Evolutionary conservation across 2,888 invertebrate genomes (phyloP).

Genomic region (Cataglyphis cursor): DNA sequence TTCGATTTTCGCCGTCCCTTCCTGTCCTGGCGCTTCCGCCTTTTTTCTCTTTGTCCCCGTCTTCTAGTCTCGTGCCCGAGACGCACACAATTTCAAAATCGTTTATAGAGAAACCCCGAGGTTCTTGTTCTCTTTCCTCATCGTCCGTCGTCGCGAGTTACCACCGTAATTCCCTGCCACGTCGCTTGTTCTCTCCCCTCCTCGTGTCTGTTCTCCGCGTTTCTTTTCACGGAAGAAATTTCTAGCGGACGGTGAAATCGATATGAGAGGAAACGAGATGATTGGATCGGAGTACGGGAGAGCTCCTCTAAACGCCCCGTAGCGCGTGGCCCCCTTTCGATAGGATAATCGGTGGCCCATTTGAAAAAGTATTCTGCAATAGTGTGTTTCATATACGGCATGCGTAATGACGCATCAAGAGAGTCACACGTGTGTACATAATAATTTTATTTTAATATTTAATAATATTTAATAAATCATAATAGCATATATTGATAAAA

Average conservation of each 20-base stretch:
- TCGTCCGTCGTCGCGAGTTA: conserved; percentile 42
- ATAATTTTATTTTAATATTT: conserved; percentile 10
- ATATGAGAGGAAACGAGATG: conserved; percentile 81
- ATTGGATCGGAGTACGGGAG: conserved; percentile 79
- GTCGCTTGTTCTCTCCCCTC: conserved; percentile 36
- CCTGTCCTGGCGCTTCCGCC: conserved; percentile 43
- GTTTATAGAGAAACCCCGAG: conserved; percentile 64
- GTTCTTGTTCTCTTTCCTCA: conserved; percentile 56
- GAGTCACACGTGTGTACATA: neutral
- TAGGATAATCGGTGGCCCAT: conserved; percentile 16
- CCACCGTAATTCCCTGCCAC: conserved; percentile 46
- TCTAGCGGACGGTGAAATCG: conserved; percentile 77
- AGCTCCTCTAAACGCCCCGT: conserved; percentile 39
- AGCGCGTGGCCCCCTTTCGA: conserved; percentile 41
- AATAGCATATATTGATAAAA: neutral
- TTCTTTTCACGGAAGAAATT: conserved; percentile 73
- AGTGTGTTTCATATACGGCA: neutral
- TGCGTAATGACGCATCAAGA: neutral
- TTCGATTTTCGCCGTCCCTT: conserved; percentile 55
- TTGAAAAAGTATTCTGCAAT: conserved; percentile 38
- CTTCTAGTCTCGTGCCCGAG: conserved; percentile 13
- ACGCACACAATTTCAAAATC: conserved; percentile 63
- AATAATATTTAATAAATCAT: neutral
- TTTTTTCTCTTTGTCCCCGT: conserved; percentile 27
- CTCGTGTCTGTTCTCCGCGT: conserved; percentile 63